These are phyloP conservation scores for Polyommatus icarus DNA, from an alignment of 2,888 invertebrate species.

Conservation along the genomic window DNA sequence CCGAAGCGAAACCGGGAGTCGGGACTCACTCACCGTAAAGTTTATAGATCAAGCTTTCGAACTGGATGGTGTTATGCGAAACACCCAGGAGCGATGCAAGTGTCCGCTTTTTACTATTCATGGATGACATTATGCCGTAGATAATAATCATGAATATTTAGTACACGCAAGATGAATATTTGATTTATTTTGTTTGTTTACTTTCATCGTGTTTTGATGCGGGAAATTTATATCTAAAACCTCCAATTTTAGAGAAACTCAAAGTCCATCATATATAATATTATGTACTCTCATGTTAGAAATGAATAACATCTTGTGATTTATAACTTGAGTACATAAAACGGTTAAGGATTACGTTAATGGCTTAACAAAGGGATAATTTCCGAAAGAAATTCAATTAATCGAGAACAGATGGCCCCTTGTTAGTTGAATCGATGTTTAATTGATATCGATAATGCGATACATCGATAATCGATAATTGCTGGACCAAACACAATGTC, in stretches of 20 bases:
- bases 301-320: neutral
- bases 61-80: constrained; percentile 56
- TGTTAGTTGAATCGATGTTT: constrained; percentile 72
- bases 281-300: neutral
- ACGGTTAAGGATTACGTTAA: neutral
- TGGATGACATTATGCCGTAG: constrained; percentile 56
- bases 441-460: constrained; percentile 57
- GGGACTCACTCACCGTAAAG: constrained; percentile 34
- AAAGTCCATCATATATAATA: neutral
- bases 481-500: constrained; percentile 67
- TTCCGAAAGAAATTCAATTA: constrained; percentile 59
- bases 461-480: constrained; percentile 56
- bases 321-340: neutral
- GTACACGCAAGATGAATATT: constrained; percentile 41
- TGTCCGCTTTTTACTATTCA: constrained; percentile 63
- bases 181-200: constrained; percentile 45
- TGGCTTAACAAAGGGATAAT: constrained; percentile 21
- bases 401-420: constrained; percentile 77
- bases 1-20: neutral
- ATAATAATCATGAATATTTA: constrained; percentile 46
- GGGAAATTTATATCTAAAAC: neutral
- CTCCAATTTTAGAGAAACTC: neutral
- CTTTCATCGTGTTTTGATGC: constrained; percentile 33
- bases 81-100: constrained; percentile 65
- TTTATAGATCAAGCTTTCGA: constrained; percentile 48